Conservation (phyloP, 2,888 invertebrate genomes). For the Eupithecia inturbata region DNA sequence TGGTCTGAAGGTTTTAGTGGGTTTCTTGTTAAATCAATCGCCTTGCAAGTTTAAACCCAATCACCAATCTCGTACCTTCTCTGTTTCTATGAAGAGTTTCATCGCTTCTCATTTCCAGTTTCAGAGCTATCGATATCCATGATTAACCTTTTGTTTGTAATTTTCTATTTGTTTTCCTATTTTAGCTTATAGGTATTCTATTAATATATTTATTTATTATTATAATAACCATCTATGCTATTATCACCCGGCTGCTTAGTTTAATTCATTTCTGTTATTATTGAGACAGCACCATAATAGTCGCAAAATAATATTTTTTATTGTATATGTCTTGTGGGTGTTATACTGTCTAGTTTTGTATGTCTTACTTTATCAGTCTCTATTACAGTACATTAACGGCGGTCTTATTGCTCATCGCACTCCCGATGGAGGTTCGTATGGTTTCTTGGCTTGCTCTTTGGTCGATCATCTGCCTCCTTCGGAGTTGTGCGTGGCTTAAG, state of each 20-base stretch:
- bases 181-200: background rate
- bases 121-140: background rate
- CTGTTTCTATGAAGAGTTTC: background rate
- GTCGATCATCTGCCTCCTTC: conserved; percentile 48
- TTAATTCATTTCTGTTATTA: background rate
- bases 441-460: conserved; percentile 64
- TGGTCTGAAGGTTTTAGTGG: background rate
- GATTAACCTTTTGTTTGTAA: background rate
- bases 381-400: conserved; percentile 8
- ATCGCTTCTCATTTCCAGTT: background rate
- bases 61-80: conserved; percentile 9
- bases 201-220: background rate
- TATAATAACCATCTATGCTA: background rate
- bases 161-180: background rate
- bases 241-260: background rate
- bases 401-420: conserved; percentile 47
- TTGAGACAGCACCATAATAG: background rate
- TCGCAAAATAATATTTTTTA: background rate
- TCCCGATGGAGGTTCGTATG: conserved; percentile 53
- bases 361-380: conserved; percentile 11
- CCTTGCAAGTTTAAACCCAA: background rate
- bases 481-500: conserved; percentile 44
- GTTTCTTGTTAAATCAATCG: conserved; percentile 1
- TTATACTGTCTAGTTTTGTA: conserved; percentile 5
- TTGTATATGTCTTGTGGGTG: background rate